Base-by-base conservation (phyloP, 2,797 vertebrate genomes). In the Paramormyrops hopkinsi region DNA sequence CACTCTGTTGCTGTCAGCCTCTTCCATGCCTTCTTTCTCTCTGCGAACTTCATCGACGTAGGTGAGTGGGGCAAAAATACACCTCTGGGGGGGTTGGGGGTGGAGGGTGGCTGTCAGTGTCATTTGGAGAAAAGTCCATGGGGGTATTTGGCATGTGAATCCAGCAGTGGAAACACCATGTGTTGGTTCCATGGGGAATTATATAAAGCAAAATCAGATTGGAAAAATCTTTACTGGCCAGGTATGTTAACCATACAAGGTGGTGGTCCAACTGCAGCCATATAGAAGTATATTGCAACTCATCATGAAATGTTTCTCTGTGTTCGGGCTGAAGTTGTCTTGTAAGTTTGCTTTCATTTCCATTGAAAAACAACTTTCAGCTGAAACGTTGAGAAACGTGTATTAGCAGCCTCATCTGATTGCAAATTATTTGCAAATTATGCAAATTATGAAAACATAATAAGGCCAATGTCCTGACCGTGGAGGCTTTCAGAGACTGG, bases 11-110 rank as follows among this genome's bases (percentile, higher is more conserved):
- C 79, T 90, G 88, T 7, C 19, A 37, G 88, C 17, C 82, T 87
- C 22, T 90, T 89, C 85, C 86, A 84, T 59, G 91, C 89, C 87
- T 90, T 29, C 84, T 92, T 92, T 87, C 84, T 92, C 51, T 87
- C 91, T 1, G 76, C 90, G 6, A 92, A 91, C 91, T 87, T 89
- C 87, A 87, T 69, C 53, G 19, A 12, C 14, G 90, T 92, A 48
- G 91, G 92, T 92, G 89, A 92, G 92, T 92, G 51, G 50, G 4
- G 51, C 83, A 41, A 2, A 44, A 76, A 76, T 6, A 76, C 37
- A 79, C 73, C 17, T 79, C 5, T 44, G 73, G 73, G 33, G 33
- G 14, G 33, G 29, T 76, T 6, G 29, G 73, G 69, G 73, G 37
- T 2, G 37, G 17, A 2, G 37, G 37, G 33, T 44, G 73, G 14